Percentiles rank a stretch among this genome's conserved stretches.
Evolutionary conservation across 2,888 invertebrate genomes (phyloP).

Genomic region (Sphinx pinastri): DNA sequence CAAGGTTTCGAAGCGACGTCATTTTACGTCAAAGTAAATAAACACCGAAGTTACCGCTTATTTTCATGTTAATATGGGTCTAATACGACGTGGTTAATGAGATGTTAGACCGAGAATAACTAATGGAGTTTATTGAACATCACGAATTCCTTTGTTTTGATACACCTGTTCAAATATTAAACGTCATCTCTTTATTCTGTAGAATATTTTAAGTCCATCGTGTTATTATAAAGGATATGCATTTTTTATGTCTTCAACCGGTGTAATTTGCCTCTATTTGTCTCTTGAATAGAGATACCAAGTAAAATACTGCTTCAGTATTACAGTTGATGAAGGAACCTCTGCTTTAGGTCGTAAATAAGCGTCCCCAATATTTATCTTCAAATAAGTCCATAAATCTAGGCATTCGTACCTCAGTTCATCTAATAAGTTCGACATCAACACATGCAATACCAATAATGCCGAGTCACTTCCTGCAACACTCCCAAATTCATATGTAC

Average conservation of each 20-base stretch:
- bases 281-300: too few relatives aligned
- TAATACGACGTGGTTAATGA: conserved; percentile 8
- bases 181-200: not conserved
- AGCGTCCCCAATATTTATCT: not conserved
- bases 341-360: not conserved
- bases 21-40: conserved; percentile 52
- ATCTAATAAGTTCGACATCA: conserved; percentile 23
- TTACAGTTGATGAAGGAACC: not conserved
- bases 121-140: not conserved
- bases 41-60: conserved; percentile 37
- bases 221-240: too few relatives aligned
- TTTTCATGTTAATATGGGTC: not conserved
- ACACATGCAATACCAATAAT: conserved; percentile 49
- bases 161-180: conserved; percentile 1
- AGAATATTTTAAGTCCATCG: not conserved
- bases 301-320: too few relatives aligned
- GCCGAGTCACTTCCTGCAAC: conserved; percentile 53
- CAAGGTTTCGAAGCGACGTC: conserved; percentile 68
- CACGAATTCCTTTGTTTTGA: not conserved
- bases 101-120: not conserved
- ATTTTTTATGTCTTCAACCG: too few relatives aligned
- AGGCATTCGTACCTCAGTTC: conserved; percentile 5
- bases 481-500: conserved; percentile 56
- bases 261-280: too few relatives aligned
- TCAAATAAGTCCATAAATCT: not conserved